A percentile compares a stretch with the other conserved stretches of the same genome.
Evolutionary conservation across 2,888 invertebrate species (phyloP).

Genomic region (Scelioninae gen. 1): DNA sequence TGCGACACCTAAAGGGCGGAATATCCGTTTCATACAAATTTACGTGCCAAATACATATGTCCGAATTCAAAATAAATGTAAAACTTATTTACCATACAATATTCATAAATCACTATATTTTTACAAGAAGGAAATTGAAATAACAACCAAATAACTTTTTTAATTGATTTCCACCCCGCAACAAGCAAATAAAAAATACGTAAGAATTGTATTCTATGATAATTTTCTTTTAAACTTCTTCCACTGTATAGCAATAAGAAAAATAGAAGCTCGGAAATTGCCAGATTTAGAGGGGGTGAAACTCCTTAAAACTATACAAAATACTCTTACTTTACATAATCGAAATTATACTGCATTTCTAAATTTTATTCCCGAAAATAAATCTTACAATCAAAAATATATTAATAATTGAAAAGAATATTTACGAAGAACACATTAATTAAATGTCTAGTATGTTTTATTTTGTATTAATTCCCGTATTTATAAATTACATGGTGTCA

Average conservation of each 20-base stretch:
- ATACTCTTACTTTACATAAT: no score
- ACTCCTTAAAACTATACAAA: no score
- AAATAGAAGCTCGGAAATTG: no score
- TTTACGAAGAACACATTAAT: no score
- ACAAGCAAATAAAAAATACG: not conserved
- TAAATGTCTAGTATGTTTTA: no score
- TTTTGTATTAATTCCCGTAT: no score
- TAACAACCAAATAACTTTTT: slow-evolving; percentile 20
- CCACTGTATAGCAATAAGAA: not conserved
- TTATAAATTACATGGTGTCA: no score
- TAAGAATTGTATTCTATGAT: slow-evolving; percentile 21
- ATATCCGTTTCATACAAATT: slow-evolving; percentile 54
- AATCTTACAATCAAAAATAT: no score
- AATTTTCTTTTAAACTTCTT: slow-evolving; percentile 33
- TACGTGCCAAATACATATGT: slow-evolving; percentile 48
- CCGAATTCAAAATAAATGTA: slow-evolving; percentile 27
- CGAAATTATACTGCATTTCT: no score
- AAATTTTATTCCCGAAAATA: no score
- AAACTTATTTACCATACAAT: slow-evolving; percentile 25
- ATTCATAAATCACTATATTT: slow-evolving; percentile 6
- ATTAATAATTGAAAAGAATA: no score
- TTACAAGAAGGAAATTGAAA: slow-evolving; percentile 8
- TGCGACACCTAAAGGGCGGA: slow-evolving; percentile 43
- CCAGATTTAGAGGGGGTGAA: no score
- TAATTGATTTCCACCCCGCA: not conserved